phyloP scores from a whole-genome alignment of 2,888 invertebrate species.

The Toxonevra muliebris region DNA sequence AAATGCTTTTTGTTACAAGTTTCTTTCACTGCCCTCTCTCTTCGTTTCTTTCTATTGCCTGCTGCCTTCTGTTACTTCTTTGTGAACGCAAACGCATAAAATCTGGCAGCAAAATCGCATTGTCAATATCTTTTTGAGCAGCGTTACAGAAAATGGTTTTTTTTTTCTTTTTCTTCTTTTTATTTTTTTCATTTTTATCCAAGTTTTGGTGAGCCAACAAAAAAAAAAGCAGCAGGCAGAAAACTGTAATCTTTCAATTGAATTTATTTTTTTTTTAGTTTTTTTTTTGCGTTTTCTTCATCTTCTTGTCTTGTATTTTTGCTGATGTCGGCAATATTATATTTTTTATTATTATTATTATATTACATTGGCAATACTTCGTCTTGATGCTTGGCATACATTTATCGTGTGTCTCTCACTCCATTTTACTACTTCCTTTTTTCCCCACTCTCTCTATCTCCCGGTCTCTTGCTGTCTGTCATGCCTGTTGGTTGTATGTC shows the following conservation, averaged over 20 bases:
- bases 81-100: not conserved
- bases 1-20: not conserved
- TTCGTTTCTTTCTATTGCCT: not conserved
- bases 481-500: no score
- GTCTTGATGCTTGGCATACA: no score
- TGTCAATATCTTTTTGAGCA: conserved; percentile 34
- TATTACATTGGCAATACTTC: no score
- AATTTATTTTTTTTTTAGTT: not conserved
- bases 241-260: not conserved
- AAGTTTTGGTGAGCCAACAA: not conserved
- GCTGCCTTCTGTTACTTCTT: not conserved
- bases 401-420: no score
- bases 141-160: not conserved
- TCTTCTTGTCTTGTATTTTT: conserved; percentile 4
- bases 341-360: conserved; percentile 17
- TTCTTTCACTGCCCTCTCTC: not conserved
- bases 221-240: not conserved
- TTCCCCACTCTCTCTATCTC: no score
- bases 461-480: no score
- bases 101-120: conserved; percentile 30
- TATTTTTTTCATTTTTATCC: not conserved
- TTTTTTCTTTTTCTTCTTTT: not conserved
- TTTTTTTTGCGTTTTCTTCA: no score
- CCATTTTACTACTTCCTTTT: no score
- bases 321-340: conserved; percentile 13